phyloP scores from a whole-genome alignment of 1,140 invertebrate genomes.

The Drosophila nannoptera region DNA sequence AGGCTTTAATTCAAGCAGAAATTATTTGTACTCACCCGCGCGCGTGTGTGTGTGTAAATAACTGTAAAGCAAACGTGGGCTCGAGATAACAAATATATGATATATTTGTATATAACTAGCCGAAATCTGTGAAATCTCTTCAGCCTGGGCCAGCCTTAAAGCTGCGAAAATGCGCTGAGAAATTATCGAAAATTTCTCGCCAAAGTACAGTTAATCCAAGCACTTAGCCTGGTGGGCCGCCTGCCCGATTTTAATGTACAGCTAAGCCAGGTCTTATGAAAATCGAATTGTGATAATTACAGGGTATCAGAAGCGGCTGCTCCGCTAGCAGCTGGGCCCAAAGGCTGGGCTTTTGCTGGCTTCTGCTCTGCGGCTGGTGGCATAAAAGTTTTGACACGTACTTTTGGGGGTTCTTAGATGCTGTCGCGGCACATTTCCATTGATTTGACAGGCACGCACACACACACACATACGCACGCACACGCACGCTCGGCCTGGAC shows the following conservation, averaged over 20 bases:
- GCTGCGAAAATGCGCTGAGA: too few species aligned
- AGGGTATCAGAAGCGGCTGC: neutral
- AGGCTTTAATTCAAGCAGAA: conserved; percentile 6
- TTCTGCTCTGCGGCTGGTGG: too few species aligned
- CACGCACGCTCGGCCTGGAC: conserved; percentile 1
- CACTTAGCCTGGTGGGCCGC: too few species aligned
- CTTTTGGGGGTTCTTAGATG: conserved; percentile 23
- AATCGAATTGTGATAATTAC: neutral
- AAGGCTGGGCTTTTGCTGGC: too few species aligned
- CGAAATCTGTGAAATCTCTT: too few species aligned
- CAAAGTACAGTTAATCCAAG: too few species aligned
- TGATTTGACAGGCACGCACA: conserved; percentile 43
- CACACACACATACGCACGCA: conserved; percentile 6
- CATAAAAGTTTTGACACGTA: conserved; percentile 34
- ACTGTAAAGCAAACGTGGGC: too few species aligned
- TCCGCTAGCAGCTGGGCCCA: conserved; percentile 2
- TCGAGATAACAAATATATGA: neutral
- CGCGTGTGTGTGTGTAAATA: neutral
- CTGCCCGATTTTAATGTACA: too few species aligned
- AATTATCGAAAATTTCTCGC: too few species aligned
- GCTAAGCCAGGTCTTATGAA: neutral
- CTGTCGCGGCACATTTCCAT: conserved; percentile 59
- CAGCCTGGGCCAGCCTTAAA: too few species aligned
- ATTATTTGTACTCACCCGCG: neutral
- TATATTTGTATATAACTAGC: too few species aligned